These are phyloP conservation scores for Todus mexicanus DNA, from an alignment of 2,797 vertebrate species.

Conservation along the genomic window DNA sequence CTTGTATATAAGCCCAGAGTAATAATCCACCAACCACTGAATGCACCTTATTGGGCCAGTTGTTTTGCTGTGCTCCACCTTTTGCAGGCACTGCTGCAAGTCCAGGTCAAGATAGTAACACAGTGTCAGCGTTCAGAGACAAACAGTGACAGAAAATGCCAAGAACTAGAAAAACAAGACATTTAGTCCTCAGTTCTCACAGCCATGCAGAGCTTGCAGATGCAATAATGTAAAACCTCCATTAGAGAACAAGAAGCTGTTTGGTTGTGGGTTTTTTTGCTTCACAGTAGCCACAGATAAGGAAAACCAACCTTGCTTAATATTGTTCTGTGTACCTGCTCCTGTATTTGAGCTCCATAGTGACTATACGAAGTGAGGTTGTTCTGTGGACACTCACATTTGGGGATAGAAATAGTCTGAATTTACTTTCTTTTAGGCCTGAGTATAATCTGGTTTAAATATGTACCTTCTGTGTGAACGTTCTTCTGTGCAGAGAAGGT, in stretches of 20 bases:
- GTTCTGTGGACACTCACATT: not conserved
- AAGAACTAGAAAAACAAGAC: not conserved
- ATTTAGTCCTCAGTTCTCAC: not conserved
- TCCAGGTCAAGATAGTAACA: not conserved
- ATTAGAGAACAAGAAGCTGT: not conserved
- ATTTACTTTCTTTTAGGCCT: not conserved
- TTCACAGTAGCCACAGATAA: not conserved
- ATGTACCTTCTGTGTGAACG: fast-evolving
- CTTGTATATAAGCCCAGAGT: not conserved
- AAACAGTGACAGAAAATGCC: not conserved
- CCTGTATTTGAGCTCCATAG: not conserved
- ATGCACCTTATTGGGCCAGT: not conserved
- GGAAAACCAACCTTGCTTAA: not conserved
- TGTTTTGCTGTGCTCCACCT: not conserved
- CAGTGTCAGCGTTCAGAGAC: not conserved
- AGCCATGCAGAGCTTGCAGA: not conserved
- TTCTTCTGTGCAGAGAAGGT: not conserved
- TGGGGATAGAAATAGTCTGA: not conserved
- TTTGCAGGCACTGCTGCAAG: not conserved
- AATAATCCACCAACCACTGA: not conserved
- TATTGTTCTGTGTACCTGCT: not conserved
- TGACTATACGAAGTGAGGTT: no score
- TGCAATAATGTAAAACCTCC: not conserved
- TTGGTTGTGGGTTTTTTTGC: not conserved
- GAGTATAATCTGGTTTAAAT: not conserved